A percentile compares a stretch with the other conserved stretches of the same genome.
Conservation (phyloP, 2,113 vertebrate species). For the Sitta europaea region DNA sequence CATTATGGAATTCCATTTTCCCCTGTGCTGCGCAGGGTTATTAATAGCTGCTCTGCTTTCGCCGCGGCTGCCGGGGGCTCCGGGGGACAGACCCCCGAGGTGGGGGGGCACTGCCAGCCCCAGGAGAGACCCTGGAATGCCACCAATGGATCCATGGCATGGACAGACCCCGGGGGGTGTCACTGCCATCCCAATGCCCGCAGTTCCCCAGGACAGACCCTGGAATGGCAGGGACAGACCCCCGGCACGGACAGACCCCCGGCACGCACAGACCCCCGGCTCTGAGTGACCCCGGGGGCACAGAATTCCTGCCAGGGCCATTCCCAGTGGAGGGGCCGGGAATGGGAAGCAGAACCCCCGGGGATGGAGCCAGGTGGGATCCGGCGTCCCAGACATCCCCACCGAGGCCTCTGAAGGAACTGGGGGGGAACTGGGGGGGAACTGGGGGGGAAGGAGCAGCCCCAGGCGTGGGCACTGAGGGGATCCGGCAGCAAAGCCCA, state of each 20-base stretch:
- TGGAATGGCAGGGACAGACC: not conserved
- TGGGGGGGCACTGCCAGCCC: rapidly evolving
- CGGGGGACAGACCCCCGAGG: too few species aligned
- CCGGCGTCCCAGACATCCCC: not conserved
- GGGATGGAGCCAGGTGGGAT: too few species aligned
- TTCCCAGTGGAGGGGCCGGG: rapidly evolving
- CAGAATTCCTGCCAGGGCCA: rapidly evolving
- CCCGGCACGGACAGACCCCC: not conserved
- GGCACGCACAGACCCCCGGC: rapidly evolving
- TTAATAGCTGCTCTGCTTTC: too few species aligned
- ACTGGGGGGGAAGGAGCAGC: not conserved
- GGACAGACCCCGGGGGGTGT: not conserved
- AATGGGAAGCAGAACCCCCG: not conserved
- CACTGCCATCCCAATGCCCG: too few species aligned
- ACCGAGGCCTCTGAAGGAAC: not conserved
- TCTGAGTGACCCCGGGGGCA: rapidly evolving
- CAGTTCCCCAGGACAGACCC: not conserved
- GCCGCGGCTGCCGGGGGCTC: too few species aligned
- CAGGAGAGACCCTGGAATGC: not conserved
- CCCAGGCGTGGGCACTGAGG: not conserved
- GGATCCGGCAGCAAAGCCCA: rapidly evolving
- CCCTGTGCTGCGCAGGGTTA: too few species aligned
- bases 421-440: too few species aligned
- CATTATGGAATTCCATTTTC: too few species aligned
- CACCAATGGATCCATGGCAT: rapidly evolving